These are phyloP conservation scores for Centropus unirufus DNA, from an alignment of 2,113 vertebrate species.

Conservation along the genomic window DNA sequence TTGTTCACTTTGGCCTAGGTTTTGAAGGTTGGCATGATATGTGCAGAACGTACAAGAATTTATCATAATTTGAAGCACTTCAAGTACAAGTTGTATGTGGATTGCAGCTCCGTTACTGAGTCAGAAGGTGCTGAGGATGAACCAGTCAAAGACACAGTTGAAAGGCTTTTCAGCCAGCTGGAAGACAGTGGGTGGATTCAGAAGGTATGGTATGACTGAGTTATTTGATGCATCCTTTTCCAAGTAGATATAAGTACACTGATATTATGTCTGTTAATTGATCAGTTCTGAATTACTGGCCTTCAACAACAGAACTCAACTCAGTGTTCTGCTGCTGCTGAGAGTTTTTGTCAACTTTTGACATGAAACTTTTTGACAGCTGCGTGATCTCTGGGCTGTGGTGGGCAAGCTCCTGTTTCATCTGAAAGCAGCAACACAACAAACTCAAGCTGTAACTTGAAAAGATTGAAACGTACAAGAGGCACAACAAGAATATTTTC, in stretches of 20 bases:
- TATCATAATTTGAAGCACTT: conserved; percentile 87
- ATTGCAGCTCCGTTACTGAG: conserved; percentile 68
- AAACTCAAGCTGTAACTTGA: not conserved
- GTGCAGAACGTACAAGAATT: conserved; percentile 80
- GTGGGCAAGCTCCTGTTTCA: not conserved
- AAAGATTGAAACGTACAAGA: not conserved
- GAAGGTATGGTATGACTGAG: conserved; percentile 78
- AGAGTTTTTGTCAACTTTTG: not conserved
- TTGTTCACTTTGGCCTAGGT: conserved; percentile 70
- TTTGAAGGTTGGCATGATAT: conserved; percentile 78
- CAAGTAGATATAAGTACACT: not conserved
- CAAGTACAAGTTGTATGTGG: conserved; percentile 83
- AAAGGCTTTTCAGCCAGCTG: conserved; percentile 72
- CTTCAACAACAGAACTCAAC: not conserved
- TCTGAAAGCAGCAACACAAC: not conserved
- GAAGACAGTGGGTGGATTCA: conserved; percentile 79
- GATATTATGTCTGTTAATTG: not conserved
- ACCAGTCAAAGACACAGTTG: conserved; percentile 81
- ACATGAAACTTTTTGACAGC: not conserved
- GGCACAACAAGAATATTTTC: not conserved
- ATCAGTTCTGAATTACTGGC: not conserved
- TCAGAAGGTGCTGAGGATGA: conserved; percentile 63
- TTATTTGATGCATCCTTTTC: not conserved
- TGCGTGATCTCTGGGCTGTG: not conserved
- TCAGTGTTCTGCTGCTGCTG: not conserved